These are phyloP conservation scores for Microctenopoma lineatum DNA, from an alignment of 2,797 vertebrate species.

Conservation along the genomic window DNA sequence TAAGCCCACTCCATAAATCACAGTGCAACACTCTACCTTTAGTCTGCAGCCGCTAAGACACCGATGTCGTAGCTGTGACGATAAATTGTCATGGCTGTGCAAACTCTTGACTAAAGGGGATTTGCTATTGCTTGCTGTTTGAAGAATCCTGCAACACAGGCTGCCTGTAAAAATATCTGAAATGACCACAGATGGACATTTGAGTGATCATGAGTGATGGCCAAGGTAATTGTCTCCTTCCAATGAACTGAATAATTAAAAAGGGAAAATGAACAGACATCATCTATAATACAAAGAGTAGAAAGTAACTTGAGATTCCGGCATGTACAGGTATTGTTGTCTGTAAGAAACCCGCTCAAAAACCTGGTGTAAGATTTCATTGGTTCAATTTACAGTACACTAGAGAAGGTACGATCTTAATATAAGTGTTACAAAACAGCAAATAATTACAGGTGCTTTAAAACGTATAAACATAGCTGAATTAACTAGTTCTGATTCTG, in stretches of 20 bases:
- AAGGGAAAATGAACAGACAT: constrained; percentile 69
- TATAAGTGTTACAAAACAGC: constrained; percentile 1
- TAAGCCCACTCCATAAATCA: constrained; percentile 75
- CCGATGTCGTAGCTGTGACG: constrained; percentile 52
- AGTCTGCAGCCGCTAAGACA: constrained; percentile 59
- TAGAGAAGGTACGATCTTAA: constrained; percentile 8
- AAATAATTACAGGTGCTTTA: neutral
- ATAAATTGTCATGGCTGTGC: constrained; percentile 74
- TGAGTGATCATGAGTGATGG: constrained; percentile 34
- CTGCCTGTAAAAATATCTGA: constrained; percentile 11
- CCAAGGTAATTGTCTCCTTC: constrained; percentile 50
- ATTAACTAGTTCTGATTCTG: constrained; percentile 18
- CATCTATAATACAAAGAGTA: constrained; percentile 77
- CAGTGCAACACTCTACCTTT: constrained; percentile 53
- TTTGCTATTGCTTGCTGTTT: constrained; percentile 31
- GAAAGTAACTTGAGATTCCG: constrained; percentile 71
- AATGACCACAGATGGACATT: neutral
- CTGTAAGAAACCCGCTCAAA: constrained; percentile 42
- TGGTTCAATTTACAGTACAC: constrained; percentile 55
- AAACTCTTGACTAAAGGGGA: constrained; percentile 35
- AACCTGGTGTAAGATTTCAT: constrained; percentile 52
- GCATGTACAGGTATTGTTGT: constrained; percentile 64
- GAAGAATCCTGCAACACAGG: constrained; percentile 5
- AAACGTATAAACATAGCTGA: constrained; percentile 13
- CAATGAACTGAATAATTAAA: constrained; percentile 70